Conservation (phyloP, 2,113 vertebrate genomes). For the Rhipidura dahli region DNA sequence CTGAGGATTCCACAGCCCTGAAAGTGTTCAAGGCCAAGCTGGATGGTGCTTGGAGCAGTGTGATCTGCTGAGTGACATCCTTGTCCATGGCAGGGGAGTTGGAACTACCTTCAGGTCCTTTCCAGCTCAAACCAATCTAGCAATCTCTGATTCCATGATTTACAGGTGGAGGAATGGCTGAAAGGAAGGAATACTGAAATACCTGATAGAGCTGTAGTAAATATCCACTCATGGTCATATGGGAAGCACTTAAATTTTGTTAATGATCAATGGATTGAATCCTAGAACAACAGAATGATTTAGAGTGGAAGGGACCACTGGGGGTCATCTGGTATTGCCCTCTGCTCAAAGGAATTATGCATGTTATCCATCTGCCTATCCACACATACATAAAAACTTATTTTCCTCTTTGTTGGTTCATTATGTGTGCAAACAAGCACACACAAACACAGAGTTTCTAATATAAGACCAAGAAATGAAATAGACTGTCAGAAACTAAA, state of each 20-base stretch:
- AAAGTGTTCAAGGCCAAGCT: not conserved
- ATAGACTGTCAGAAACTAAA: not conserved
- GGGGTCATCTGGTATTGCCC: not conserved
- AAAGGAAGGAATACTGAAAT: not conserved
- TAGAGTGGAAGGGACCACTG: not conserved
- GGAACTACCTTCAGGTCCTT: not conserved
- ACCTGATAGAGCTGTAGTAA: not conserved
- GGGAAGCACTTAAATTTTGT: not conserved
- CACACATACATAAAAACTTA: not conserved
- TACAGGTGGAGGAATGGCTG: not conserved
- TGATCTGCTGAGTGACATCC: not conserved
- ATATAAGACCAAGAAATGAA: not conserved
- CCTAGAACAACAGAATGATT: not conserved
- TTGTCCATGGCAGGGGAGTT: too few relatives aligned
- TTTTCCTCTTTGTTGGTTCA: not conserved
- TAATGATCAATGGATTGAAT: not conserved
- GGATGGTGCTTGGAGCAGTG: not conserved
- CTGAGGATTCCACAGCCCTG: not conserved
- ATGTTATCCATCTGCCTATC: not conserved
- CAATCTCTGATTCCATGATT: not conserved
- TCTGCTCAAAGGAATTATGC: not conserved
- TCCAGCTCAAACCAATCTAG: not conserved
- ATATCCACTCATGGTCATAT: not conserved
- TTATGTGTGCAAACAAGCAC: not conserved
- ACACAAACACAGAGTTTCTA: not conserved